These are phyloP conservation scores for Garrulus glandarius DNA, from an alignment of 2,797 vertebrate genomes.

Conservation along the genomic window DNA sequence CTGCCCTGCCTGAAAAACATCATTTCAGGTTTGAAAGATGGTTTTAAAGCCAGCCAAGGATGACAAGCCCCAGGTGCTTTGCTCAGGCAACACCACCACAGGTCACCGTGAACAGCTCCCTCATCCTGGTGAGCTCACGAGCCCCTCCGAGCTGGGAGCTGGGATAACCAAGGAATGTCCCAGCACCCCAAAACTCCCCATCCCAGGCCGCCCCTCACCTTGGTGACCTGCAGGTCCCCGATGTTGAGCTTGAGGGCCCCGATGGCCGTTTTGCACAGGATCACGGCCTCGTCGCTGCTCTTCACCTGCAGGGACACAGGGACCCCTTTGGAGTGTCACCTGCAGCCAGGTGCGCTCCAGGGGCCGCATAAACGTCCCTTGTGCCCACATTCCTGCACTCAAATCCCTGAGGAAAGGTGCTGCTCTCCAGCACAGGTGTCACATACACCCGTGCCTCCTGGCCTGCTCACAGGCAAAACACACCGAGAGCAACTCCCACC, in stretches of 20 bases:
- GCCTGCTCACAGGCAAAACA: neutral
- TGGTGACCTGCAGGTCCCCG: conserved; percentile 92
- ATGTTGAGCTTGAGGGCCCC: conserved; percentile 93
- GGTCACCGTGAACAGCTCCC: fast-evolving
- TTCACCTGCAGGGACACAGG: conserved; percentile 82
- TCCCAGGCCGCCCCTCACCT: conserved; percentile 74
- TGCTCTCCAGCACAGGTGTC: neutral
- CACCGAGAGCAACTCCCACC: neutral
- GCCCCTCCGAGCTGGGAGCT: fast-evolving
- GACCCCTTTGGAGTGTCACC: neutral
- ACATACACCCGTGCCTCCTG: fast-evolving
- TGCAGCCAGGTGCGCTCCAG: neutral
- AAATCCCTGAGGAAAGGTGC: neutral
- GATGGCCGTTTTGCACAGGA: conserved; percentile 93
- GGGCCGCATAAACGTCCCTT: neutral
- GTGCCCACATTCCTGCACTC: neutral
- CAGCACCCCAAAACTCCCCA: neutral
- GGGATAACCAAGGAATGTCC: neutral
- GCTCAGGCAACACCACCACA: fast-evolving
- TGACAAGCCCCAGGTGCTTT: fast-evolving
- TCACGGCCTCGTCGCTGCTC: conserved; percentile 91
- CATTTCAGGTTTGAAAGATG: fast-evolving
- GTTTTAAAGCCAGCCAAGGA: neutral
- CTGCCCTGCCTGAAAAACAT: neutral
- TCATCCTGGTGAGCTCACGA: neutral